These are phyloP conservation scores for Accipiter virgatus DNA, from an alignment of 2,113 vertebrate genomes.

Conservation along the genomic window DNA sequence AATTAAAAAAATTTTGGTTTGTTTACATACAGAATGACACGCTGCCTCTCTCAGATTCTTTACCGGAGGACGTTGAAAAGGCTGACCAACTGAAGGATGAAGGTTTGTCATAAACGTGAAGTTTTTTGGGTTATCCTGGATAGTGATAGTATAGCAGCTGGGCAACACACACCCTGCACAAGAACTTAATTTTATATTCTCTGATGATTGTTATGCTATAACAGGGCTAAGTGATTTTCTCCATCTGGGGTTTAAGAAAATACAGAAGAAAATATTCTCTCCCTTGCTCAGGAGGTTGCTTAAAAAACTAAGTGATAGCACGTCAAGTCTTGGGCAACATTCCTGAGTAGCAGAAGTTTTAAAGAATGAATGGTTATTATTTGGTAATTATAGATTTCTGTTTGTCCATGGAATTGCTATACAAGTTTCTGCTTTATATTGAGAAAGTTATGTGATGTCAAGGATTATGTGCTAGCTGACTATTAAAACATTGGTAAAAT, in stretches of 20 bases:
- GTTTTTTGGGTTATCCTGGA: not conserved
- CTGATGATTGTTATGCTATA: not conserved
- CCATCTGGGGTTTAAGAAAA: not conserved
- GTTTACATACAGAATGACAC: constrained; percentile 81
- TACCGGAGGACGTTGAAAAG: constrained; percentile 84
- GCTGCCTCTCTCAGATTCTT: constrained; percentile 78
- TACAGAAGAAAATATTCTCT: not conserved
- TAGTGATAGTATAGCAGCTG: not conserved
- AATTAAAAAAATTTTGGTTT: not conserved
- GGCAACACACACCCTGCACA: not conserved
- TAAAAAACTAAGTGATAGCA: not conserved
- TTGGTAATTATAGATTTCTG: not conserved
- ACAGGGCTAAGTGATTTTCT: not conserved
- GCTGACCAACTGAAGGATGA: constrained; percentile 96
- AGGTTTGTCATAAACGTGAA: constrained; percentile 75
- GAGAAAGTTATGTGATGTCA: not conserved
- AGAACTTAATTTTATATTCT: not conserved
- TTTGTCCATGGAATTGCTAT: not conserved
- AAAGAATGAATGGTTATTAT: not conserved
- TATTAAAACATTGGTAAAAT: not conserved
- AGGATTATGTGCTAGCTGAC: not conserved
- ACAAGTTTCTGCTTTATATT: not conserved
- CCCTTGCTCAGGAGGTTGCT: not conserved
- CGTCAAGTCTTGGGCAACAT: not conserved
- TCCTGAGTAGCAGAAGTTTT: not conserved